Base-by-base conservation (phyloP, 2,888 invertebrate species). In the Notodonta ziczac region DNA sequence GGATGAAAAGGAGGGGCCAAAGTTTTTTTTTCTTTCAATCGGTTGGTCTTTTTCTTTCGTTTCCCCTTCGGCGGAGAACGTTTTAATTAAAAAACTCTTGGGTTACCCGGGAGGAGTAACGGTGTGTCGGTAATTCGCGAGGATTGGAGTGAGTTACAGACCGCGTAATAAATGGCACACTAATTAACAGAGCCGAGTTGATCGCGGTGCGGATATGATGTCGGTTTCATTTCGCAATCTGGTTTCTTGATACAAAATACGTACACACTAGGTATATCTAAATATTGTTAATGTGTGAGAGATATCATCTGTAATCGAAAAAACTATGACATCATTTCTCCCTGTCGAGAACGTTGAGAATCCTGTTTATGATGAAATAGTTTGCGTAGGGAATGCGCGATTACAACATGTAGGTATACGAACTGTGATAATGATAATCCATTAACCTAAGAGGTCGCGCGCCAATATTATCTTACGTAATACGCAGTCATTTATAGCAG, bases 21-120 rank as follows among this genome's bases (percentile, higher is more conserved):
- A 70, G 65, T 72, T 81, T 83, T 85, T n/a, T 85, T 86, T 85
- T 59, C 70, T 78, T 81, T 83, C 78, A 75, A 81, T 82, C 76
- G 75, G 78, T 84, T 84, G 73, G 80, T 73, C 82, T 85, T 87
- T 88, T 84, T 83, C 78, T 80, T 80, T 67, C 70, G 76, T 78
- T 84, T 83, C 72, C 77, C 72, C 69, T 76, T 65, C 77, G 76
- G 77, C 77, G 76, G 77, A 74, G 83, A 85, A 86, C 82, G 80
- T 85, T 88, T 88, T 86, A 86, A 87, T 89, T 86, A 83, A 87
- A 86, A 56, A 81, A 83, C 82, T 76, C 78, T 76, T 75, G 73
- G 75, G 66, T 75, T 80, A 75, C 63, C 64, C 69, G 71, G 60
- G 73, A 70, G 67, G 65, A 58, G 53, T 70, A 69, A 70, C 80